These are phyloP conservation scores for Sminthurinus signatus DNA, from an alignment of 1,140 invertebrate genomes.

Conservation along the genomic window DNA sequence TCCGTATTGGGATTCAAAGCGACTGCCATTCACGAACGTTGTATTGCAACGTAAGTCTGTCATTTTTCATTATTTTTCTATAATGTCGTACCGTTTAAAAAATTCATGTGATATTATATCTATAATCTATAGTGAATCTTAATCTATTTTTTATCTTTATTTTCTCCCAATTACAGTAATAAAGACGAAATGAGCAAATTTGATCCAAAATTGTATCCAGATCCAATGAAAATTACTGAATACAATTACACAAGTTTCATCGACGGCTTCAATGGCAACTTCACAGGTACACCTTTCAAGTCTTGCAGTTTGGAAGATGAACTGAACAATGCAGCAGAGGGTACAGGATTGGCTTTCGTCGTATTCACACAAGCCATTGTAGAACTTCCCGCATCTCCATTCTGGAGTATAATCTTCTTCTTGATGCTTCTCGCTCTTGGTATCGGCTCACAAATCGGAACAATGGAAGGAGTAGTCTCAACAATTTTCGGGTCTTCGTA, in stretches of 20 bases:
- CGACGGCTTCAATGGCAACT: constrained; percentile 16
- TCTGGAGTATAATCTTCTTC: constrained; percentile 91
- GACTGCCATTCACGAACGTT: constrained; percentile 69
- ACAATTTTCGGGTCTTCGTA: constrained; percentile 81
- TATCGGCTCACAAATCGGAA: constrained; percentile 84
- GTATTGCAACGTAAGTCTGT: constrained; percentile 61
- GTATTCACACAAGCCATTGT: constrained; percentile 86
- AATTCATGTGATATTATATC: too few relatives aligned
- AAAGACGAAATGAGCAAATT: constrained; percentile 22
- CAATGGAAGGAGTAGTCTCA: constrained; percentile 78
- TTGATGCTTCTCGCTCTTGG: constrained; percentile 83
- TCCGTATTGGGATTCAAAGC: constrained; percentile 83
- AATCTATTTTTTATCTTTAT: too few relatives aligned
- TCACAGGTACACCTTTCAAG: constrained; percentile 15
- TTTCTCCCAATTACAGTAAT: too few relatives aligned
- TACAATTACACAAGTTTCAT: constrained; percentile 33
- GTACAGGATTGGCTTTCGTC: constrained; percentile 85
- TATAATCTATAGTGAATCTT: too few relatives aligned
- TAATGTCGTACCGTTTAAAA: too few relatives aligned
- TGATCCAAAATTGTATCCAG: constrained; percentile 12
- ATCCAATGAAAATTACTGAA: constrained; percentile 25
- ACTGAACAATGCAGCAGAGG: constrained; percentile 79
- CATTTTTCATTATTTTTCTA: too few relatives aligned
- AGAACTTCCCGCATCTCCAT: constrained; percentile 77
- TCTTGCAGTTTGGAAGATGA: constrained; percentile 62